Base-by-base conservation (phyloP, 2,888 invertebrate genomes). In the Tenodera sinensis region DNA sequence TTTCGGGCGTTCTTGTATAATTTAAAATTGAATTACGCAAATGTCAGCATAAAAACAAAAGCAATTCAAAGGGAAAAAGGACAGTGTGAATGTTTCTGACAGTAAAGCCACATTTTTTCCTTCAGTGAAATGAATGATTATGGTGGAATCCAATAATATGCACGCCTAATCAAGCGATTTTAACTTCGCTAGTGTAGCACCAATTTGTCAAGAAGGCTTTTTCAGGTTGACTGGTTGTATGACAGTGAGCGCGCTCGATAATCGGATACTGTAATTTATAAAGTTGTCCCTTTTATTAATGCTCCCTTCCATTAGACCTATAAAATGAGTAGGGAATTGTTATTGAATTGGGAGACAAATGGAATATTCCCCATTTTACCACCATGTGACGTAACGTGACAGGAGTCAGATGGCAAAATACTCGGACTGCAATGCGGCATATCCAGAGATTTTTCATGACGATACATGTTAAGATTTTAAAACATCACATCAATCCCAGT, bases 131-230 rank as follows among this genome's bases (percentile, higher is more conserved):
- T 28, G 86, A 81, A 27, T 86, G 86, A 86, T 81, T 71, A 28
- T 86, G 15, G 54, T 27, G 27, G 71, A 71, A 86, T 86, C 71
- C 86, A 86, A 81, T 86, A 71, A 20, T 86, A 81, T 28, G 25
- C 71, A 20, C 28, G 54, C 86, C 25, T 86, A 86, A 86, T 86
- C 86, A 86, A 86, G 28, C 71, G 71, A 28, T 86, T 86, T 86
- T 81, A 20, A 30, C 81, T 81, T 28, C 14, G 28, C 15, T 25
- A 20, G 28, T 30, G 81, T 2, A n/a, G 71, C 28, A 28, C 7
- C 81, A 86, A 86, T 81, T 81, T 86, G 86, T 86, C 86, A 86
- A 81, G 28, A 30, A 86, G 28, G 28, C 54, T 86, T 71, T 71
- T 81, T 81, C 81, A 25, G 28, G 28, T 28, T 86, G 71, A 20